Conservation (phyloP, 1,140 invertebrate genomes). For the Scaptomyza graminum region DNA sequence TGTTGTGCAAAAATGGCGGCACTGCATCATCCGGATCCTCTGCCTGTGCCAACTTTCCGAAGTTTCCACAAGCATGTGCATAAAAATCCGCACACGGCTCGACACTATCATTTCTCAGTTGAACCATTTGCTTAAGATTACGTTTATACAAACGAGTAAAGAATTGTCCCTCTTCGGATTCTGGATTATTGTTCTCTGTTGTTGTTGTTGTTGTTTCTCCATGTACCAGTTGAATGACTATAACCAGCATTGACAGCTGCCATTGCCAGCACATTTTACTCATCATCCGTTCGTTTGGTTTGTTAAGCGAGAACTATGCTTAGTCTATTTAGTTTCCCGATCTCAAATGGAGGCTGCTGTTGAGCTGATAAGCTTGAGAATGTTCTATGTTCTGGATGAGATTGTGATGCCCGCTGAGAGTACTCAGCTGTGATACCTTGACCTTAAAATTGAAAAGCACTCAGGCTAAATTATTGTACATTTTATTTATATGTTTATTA, state of each 20-base stretch:
- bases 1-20: slow-evolving; percentile 69
- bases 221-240: slow-evolving; percentile 8
- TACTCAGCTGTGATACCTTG: slow-evolving; percentile 42
- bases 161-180: slow-evolving; percentile 39
- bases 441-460: slow-evolving; percentile 55
- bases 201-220: slow-evolving; percentile 9
- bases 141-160: slow-evolving; percentile 60
- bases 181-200: neutral
- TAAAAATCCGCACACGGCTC: slow-evolving; percentile 75
- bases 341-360: slow-evolving; percentile 7
- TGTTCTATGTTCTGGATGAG: slow-evolving; percentile 17
- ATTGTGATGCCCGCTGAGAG: slow-evolving; percentile 22
- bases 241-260: slow-evolving; percentile 37
- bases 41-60: neutral
- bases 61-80: slow-evolving; percentile 72
- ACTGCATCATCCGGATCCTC: slow-evolving; percentile 45
- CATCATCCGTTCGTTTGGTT: slow-evolving; percentile 58
- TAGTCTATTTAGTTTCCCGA: slow-evolving; percentile 9
- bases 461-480: slow-evolving; percentile 7
- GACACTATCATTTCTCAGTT: slow-evolving; percentile 46
- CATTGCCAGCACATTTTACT: slow-evolving; percentile 44
- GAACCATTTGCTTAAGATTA: slow-evolving; percentile 54
- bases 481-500: slow-evolving; percentile 19
- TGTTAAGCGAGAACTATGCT: slow-evolving; percentile 59
- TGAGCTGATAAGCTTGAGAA: slow-evolving; percentile 51